Conservation (phyloP, 2,797 vertebrate species). For the Peromyscus aztecus region DNA sequence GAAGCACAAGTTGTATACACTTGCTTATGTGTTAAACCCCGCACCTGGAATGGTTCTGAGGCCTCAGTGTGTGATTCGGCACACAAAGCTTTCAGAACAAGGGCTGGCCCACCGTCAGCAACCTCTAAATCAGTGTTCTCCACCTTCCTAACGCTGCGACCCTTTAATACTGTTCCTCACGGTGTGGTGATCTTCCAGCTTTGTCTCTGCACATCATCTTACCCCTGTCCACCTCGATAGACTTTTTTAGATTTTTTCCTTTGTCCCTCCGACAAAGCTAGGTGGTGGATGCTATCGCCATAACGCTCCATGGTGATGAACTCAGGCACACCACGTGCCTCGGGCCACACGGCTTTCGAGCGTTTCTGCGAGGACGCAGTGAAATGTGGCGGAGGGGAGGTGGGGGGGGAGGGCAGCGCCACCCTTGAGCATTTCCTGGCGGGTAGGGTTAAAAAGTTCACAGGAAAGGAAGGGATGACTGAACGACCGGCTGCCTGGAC, state of each 20-base stretch:
- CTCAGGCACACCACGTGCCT: fast-evolving
- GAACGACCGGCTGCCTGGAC: slow-evolving; percentile 54
- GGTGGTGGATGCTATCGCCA: neutral
- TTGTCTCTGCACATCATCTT: neutral
- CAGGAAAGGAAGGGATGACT: slow-evolving; percentile 64
- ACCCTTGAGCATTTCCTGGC: slow-evolving; percentile 71
- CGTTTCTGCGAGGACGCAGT: neutral
- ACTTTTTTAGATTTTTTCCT: neutral
- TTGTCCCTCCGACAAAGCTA: neutral
- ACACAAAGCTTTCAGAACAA: neutral
- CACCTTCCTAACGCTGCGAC: neutral
- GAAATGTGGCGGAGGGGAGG: neutral
- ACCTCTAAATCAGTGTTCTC: neutral
- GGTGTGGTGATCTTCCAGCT: neutral
- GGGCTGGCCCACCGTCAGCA: neutral
- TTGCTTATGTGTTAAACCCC: neutral
- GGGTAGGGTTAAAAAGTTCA: slow-evolving; percentile 77
- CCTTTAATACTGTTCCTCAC: neutral
- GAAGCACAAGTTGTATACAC: neutral
- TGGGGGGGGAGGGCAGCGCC: neutral
- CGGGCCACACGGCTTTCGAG: neutral
- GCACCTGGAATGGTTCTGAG: neutral
- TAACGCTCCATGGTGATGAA: neutral
- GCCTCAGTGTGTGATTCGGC: neutral
- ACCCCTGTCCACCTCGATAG: neutral